These are phyloP conservation scores for Bombus balteatus DNA, from an alignment of 1,140 invertebrate species.

Conservation along the genomic window DNA sequence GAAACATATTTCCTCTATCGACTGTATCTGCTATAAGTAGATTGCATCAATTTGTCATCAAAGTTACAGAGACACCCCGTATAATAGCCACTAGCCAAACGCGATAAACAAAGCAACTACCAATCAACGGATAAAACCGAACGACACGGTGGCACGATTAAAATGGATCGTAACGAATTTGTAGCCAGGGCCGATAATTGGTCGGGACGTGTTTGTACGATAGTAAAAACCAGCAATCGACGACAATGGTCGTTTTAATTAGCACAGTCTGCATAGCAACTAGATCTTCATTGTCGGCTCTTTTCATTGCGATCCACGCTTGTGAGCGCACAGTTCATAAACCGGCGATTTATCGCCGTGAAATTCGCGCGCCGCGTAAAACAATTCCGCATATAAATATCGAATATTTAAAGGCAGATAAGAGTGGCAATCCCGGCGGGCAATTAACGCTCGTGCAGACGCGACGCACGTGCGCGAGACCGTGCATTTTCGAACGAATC, in stretches of 20 bases:
- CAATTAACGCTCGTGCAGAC: conserved; percentile 8
- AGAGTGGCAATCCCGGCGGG: neutral
- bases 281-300: neutral
- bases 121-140: too few relatives aligned
- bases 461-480: neutral
- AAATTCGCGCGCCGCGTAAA: conserved; percentile 6
- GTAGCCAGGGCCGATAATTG: neutral
- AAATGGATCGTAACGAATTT: conserved; percentile 19
- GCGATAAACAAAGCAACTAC: neutral
- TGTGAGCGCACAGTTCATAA: conserved; percentile 7
- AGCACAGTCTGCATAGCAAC: conserved; percentile 2
- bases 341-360: conserved; percentile 4
- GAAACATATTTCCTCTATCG: too few relatives aligned
- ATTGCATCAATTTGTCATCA: too few relatives aligned
- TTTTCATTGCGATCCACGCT: conserved; percentile 5
- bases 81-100: neutral
- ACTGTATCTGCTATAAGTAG: too few relatives aligned
- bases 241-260: conserved; percentile 26
- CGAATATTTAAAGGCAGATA: conserved; percentile 26
- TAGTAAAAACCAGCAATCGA: neutral
- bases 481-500: conserved; percentile 1
- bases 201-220: neutral
- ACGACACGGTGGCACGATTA: conserved; percentile 1
- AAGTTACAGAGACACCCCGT: neutral
- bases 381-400: conserved; percentile 24